Percentiles rank a stretch among this genome's conserved stretches.
Evolutionary conservation across 2,888 invertebrate species (phyloP).

Genomic region (Amphimallon solstitiale): DNA sequence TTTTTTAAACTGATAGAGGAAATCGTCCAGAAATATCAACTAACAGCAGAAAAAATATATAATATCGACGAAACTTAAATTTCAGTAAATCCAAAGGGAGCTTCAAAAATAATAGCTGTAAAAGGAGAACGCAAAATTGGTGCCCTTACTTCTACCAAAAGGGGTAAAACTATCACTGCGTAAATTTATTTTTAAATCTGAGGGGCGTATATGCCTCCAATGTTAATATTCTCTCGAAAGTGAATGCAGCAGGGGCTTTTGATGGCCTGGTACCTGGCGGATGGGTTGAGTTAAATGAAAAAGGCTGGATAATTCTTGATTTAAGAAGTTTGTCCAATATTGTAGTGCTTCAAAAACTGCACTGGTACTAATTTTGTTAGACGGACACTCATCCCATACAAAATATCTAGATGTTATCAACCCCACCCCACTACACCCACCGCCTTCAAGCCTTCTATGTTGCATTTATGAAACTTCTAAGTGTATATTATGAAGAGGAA

Average conservation of each 20-base stretch:
- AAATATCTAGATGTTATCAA: background rate
- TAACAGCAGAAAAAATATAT: too few relatives aligned
- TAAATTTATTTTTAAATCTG: constrained; percentile 33
- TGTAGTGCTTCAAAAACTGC: too few relatives aligned
- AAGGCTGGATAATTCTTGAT: too few relatives aligned
- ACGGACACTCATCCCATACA: constrained; percentile 17
- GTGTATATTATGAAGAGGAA: background rate
- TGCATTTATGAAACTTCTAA: background rate
- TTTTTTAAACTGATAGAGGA: too few relatives aligned
- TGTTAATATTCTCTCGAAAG: constrained; percentile 45
- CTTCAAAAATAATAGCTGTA: too few relatives aligned
- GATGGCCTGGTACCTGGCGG: constrained; percentile 49
- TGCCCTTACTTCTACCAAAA: constrained; percentile 50
- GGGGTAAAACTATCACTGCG: constrained; percentile 39
- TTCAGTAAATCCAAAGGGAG: too few relatives aligned
- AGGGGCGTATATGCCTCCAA: constrained; percentile 48
- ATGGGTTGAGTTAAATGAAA: constrained; percentile 41
- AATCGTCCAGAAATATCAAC: too few relatives aligned
- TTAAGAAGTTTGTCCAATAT: too few relatives aligned
- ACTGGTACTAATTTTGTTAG: constrained; percentile 11
- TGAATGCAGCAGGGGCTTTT: constrained; percentile 39
- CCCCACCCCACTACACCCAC: constrained; percentile 5
- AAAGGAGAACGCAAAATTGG: constrained; percentile 52
- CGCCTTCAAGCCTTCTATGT: constrained; percentile 3
- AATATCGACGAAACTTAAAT: too few relatives aligned